These are phyloP conservation scores for Neoaliturus tenellus DNA, from an alignment of 2,888 invertebrate genomes.

Conservation along the genomic window DNA sequence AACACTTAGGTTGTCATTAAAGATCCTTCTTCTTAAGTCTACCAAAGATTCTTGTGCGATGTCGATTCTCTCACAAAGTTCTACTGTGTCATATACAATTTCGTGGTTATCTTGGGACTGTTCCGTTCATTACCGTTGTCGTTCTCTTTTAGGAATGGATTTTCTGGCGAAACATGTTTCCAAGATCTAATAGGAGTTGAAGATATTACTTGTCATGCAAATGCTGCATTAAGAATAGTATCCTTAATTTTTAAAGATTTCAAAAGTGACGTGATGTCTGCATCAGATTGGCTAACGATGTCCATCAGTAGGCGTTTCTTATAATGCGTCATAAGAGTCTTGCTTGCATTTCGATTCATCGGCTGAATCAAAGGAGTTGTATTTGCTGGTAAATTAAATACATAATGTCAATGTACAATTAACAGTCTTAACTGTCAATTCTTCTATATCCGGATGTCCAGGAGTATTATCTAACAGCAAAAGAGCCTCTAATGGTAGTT, in stretches of 20 bases:
- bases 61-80: neutral
- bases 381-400: slow-evolving; percentile 4
- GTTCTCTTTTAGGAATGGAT: slow-evolving; percentile 5
- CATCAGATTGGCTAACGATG: slow-evolving; percentile 17
- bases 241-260: slow-evolving; percentile 3
- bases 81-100: neutral
- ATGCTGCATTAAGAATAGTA: slow-evolving; percentile 2
- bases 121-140: neutral
- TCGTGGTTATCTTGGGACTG: neutral
- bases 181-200: too few species aligned
- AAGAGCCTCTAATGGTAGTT: neutral
- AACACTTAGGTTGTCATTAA: too few species aligned
- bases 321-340: neutral
- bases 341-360: slow-evolving; percentile 2
- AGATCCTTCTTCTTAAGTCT: neutral
- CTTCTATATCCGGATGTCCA: slow-evolving; percentile 6
- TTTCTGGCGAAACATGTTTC: neutral
- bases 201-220: neutral
- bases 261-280: neutral
- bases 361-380: slow-evolving; percentile 3
- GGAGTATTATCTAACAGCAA: neutral
- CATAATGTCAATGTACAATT: slow-evolving; percentile 20
- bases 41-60: neutral
- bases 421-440: neutral
- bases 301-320: neutral